Percentiles rank a stretch among this genome's conserved stretches.
Evolutionary conservation across 2,797 vertebrate species (phyloP).

Genomic region (Ispidina lecontei): DNA sequence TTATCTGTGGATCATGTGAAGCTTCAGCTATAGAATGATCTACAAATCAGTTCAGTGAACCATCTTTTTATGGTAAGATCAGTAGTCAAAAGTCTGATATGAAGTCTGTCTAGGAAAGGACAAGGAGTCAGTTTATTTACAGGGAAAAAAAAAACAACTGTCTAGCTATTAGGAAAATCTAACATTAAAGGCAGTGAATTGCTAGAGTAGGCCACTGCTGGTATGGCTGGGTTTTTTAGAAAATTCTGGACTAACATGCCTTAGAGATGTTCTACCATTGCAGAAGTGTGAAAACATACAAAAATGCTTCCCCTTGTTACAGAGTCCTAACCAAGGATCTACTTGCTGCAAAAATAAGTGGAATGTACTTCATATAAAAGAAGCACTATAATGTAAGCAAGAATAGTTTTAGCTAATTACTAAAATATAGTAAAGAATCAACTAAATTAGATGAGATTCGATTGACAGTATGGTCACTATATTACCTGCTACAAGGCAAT

Average conservation of each 20-base stretch:
- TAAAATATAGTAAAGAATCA: no score
- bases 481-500: no score
- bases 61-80: not conserved
- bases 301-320: no score
- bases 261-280: not conserved
- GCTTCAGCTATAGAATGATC: not conserved
- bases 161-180: not conserved
- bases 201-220: fast-evolving
- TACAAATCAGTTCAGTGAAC: not conserved
- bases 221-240: not conserved
- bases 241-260: not conserved
- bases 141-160: not conserved
- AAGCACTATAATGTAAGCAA: no score
- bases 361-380: no score
- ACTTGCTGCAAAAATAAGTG: no score
- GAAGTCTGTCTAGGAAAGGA: not conserved
- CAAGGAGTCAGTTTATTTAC: not conserved
- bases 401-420: no score
- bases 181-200: not conserved
- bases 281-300: no score
- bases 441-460: no score
- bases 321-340: no score
- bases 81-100: not conserved
- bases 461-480: no score
- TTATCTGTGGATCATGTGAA: not conserved